These are phyloP conservation scores for Sipha maydis DNA, from an alignment of 2,888 invertebrate species.

Conservation along the genomic window DNA sequence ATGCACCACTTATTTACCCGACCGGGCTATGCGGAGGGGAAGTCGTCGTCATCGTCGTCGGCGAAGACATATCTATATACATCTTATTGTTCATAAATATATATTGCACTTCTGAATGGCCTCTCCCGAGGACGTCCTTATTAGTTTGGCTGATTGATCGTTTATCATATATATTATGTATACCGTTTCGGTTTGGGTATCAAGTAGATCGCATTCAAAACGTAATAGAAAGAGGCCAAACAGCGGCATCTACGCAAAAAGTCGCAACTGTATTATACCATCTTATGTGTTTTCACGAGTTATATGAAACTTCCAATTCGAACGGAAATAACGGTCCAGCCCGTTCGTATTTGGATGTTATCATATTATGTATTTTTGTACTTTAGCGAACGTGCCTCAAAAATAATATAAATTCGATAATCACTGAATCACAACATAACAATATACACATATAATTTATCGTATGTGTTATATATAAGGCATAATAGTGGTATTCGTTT, in stretches of 20 bases:
- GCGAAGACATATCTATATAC: background rate
- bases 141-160: background rate
- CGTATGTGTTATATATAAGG: no score
- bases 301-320: conserved; percentile 37
- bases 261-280: background rate
- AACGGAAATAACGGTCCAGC: conserved; percentile 56
- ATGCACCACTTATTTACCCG: conserved; percentile 53
- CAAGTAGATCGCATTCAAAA: background rate
- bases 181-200: conserved; percentile 16
- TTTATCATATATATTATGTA: background rate
- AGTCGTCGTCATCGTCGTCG: background rate
- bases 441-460: no score
- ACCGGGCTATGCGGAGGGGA: conserved; percentile 37
- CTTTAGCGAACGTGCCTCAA: background rate
- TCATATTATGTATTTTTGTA: background rate
- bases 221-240: background rate
- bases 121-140: background rate
- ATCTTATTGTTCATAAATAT: background rate
- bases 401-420: background rate
- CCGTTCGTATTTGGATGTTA: conserved; percentile 39
- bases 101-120: background rate
- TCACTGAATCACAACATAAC: no score
- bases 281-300: background rate
- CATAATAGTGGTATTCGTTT: no score
- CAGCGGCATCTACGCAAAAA: background rate